Conservation (phyloP, 2,113 vertebrate genomes). For the Oryzias javanicus region DNA sequence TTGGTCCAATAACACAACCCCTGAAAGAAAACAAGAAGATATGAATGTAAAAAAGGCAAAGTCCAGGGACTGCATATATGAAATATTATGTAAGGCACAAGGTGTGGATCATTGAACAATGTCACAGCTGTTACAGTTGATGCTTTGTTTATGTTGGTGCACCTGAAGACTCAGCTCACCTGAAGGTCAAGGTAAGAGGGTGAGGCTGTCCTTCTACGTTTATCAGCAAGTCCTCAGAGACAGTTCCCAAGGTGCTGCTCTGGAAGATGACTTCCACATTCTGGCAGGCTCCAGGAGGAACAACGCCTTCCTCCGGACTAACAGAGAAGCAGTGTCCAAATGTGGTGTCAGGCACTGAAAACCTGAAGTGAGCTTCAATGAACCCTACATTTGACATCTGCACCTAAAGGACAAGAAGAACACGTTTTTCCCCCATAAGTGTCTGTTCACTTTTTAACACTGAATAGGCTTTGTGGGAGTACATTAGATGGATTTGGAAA, state of each 20-base stretch:
- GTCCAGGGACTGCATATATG: neutral
- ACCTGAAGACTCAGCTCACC: conserved; percentile 61
- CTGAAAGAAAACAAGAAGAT: conserved; percentile 61
- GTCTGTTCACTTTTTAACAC: no score
- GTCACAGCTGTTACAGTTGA: neutral
- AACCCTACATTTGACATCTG: conserved; percentile 81
- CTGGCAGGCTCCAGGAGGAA: conserved; percentile 72
- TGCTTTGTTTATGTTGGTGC: neutral
- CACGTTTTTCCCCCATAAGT: no score
- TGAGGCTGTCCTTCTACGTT: conserved; percentile 70
- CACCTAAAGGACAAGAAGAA: conserved; percentile 62
- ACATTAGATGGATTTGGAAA: no score
- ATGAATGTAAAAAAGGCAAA: neutral
- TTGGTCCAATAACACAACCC: conserved; percentile 81
- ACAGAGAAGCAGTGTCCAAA: conserved; percentile 81
- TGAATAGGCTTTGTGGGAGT: no score
- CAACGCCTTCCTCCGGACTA: conserved; percentile 76
- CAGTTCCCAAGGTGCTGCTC: conserved; percentile 74
- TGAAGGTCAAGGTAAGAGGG: conserved; percentile 76
- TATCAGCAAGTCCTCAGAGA: conserved; percentile 82
- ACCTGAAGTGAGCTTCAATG: conserved; percentile 79
- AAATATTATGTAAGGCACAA: neutral
- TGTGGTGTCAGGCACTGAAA: conserved; percentile 67
- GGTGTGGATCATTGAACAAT: neutral
- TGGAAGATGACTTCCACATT: conserved; percentile 78